These are phyloP conservation scores for Eurypyga helias DNA, from an alignment of 2,113 vertebrate genomes.

Conservation along the genomic window DNA sequence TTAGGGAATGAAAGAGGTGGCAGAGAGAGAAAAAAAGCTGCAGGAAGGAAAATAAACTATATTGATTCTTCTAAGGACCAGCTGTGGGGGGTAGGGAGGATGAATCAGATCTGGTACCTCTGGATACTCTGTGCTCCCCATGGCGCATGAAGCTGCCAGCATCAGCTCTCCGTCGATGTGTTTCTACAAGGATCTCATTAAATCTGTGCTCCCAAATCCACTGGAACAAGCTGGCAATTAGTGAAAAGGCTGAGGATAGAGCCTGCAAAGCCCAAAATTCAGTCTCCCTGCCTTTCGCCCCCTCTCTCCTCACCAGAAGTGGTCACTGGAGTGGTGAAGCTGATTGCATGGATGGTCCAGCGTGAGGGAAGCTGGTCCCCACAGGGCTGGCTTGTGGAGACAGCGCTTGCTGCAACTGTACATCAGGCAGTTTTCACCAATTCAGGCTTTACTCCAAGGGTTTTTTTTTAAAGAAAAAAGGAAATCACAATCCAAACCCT, in stretches of 20 bases:
- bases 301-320: background rate
- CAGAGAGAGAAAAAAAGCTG: background rate
- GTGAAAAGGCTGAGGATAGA: background rate
- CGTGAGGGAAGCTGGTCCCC: background rate
- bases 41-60: background rate
- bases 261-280: background rate
- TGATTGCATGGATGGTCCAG: background rate
- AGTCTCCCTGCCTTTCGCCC: background rate
- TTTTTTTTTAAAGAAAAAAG: background rate
- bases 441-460: background rate
- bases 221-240: background rate
- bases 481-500: constrained; percentile 17
- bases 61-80: background rate
- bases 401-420: background rate
- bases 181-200: background rate
- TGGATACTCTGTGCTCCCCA: background rate
- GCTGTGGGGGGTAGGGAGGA: background rate
- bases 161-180: background rate
- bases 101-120: background rate
- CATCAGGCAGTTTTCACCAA: background rate
- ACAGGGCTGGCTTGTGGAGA: background rate
- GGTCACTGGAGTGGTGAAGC: background rate
- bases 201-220: background rate
- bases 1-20: background rate
- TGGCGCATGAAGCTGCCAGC: background rate